phyloP scores from a whole-genome alignment of 2,113 vertebrate genomes.

The Cryptomyrus ogoouensis region DNA sequence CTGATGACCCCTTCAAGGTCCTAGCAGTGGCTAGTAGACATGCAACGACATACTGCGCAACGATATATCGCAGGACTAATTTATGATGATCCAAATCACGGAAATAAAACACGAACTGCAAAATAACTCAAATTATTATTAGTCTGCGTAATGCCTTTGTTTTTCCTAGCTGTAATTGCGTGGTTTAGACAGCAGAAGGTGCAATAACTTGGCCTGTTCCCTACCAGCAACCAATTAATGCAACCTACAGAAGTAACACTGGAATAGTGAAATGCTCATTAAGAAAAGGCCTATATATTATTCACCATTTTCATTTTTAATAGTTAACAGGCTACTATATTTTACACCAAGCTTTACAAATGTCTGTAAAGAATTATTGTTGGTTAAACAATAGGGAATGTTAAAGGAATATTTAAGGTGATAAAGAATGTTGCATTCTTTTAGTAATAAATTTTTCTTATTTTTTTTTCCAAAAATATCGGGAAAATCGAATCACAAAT shows the following conservation, averaged over 20 bases:
- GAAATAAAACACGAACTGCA: background rate
- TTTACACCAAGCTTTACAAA: background rate
- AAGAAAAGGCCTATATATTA: background rate
- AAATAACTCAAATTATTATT: background rate
- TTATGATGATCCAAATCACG: background rate
- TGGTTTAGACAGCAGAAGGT: background rate
- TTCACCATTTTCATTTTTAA: background rate
- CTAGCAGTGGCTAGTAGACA: background rate
- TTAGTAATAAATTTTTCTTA: background rate
- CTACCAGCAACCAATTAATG: background rate
- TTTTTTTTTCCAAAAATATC: background rate
- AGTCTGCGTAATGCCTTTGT: background rate
- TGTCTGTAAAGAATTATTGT: background rate
- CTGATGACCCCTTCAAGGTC: background rate
- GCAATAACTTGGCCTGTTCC: background rate
- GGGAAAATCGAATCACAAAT: background rate
- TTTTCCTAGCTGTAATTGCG: background rate
- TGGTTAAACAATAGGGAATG: background rate
- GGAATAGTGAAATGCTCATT: background rate
- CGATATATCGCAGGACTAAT: background rate
- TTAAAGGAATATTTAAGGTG: background rate
- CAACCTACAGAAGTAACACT: background rate
- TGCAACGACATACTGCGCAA: background rate
- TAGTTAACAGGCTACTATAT: background rate
- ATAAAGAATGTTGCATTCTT: background rate